These are phyloP conservation scores for Brachystomella parvula DNA, from an alignment of 1,140 invertebrate genomes.

Conservation along the genomic window DNA sequence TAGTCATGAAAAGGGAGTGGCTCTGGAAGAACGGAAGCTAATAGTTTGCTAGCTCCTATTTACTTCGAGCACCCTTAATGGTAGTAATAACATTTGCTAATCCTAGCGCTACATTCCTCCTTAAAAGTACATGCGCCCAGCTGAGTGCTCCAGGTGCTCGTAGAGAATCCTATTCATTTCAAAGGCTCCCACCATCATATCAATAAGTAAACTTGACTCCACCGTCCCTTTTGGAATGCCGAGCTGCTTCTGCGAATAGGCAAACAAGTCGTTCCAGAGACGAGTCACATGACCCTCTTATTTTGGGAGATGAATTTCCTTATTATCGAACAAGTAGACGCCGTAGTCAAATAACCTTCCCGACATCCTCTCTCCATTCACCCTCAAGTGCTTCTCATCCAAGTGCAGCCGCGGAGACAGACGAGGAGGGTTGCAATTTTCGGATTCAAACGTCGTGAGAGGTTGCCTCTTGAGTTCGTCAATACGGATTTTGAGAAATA, in stretches of 20 bases:
- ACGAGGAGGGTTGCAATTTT: not conserved
- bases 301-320: not conserved
- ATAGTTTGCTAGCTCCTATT: too few relatives aligned
- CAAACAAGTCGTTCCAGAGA: not conserved
- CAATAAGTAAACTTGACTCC: not conserved
- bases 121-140: too few relatives aligned
- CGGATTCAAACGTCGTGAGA: too few relatives aligned
- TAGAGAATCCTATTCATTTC: not conserved
- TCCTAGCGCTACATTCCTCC: too few relatives aligned
- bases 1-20: too few relatives aligned
- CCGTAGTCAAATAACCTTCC: not conserved
- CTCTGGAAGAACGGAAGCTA: too few relatives aligned
- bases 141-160: not conserved
- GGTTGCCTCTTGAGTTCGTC: too few relatives aligned
- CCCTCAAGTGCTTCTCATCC: not conserved
- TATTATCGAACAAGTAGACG: not conserved
- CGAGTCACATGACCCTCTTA: not conserved
- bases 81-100: too few relatives aligned
- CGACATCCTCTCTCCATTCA: not conserved
- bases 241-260: not conserved
- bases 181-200: not conserved
- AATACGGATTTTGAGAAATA: too few relatives aligned
- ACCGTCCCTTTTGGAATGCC: not conserved
- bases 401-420: not conserved
- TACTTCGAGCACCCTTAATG: too few relatives aligned